Base-by-base conservation (phyloP, 2,113 vertebrate genomes). In the Sapajus apella region DNA sequence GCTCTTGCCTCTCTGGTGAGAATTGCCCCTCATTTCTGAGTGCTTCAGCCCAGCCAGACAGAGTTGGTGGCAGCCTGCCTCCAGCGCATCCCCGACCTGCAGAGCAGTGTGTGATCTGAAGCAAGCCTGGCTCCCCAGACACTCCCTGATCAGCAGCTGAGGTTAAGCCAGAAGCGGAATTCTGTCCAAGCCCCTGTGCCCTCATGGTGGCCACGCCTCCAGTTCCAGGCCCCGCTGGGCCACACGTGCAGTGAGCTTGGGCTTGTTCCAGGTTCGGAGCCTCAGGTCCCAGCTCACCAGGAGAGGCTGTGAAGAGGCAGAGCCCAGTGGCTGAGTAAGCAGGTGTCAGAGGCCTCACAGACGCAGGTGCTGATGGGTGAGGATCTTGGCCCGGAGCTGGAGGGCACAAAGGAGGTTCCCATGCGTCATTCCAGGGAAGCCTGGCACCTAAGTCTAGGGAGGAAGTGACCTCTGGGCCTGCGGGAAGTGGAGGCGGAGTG, bases 201-300 rank as follows among this genome's bases (percentile, higher is more conserved):
- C 5, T 10, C 7, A 1, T 3, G 14, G 25, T 18, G 25, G 43
- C 68, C 66, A 35, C 20, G 20, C 32, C 43, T 10, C 1, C 0
- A 0, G 10, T 13, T 43, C 82, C 9, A 68, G 45, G 83, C 16
- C n/a, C 7, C 3, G 18, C 20, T 43, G 23, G 35, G 27, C 35
- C 35, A 27, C 27, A 30, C 8, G 3, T 40, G 32, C 23, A 58
- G 13, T 80, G 50, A 75, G 13, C n/a, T 56, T 8, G 40, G 13
- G 45, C 40, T 5, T 6, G 8, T 4, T 30, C 23, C 70, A 12
- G 21, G 13, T 18, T 37, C 47, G 18, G n/a, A 14, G 12, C 79
- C 50, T 50, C 20, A 8, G 55, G 1, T 4, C 35, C 8, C 1
- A 35, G 14, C 10, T 64, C 27, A 64, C 27, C 27, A 64, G 61